phyloP scores from a whole-genome alignment of 1,140 invertebrate species.

The Drosophila ogumai region DNA sequence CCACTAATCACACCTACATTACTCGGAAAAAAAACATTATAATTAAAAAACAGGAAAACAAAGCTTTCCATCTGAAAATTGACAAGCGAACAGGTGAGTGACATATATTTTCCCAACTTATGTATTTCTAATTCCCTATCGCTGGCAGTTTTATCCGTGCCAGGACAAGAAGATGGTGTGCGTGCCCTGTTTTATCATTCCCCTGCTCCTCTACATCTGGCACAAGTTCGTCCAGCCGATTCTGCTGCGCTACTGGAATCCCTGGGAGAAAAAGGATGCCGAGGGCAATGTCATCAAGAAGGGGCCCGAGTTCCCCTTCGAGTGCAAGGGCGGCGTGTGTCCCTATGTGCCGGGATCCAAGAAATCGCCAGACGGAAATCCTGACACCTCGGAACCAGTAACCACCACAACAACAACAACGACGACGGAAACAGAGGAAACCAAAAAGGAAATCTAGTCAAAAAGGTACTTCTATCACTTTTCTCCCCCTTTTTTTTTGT shows the following conservation, averaged over 20 bases:
- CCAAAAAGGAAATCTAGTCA: slow-evolving; percentile 61
- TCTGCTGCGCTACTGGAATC: slow-evolving; percentile 90
- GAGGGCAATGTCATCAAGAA: slow-evolving; percentile 85
- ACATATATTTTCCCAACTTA: not conserved
- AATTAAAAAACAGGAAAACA: not conserved
- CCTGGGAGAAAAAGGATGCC: slow-evolving; percentile 88
- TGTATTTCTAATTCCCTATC: not conserved
- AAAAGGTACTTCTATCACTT: not conserved
- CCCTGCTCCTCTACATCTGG: slow-evolving; percentile 90
- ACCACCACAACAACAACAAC: not conserved
- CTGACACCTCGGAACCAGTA: not conserved
- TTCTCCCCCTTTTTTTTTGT: slow-evolving; percentile 15
- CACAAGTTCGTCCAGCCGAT: slow-evolving; percentile 91
- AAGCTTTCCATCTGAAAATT: not conserved
- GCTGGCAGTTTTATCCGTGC: not conserved
- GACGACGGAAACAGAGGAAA: not conserved
- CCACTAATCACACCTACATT: not conserved
- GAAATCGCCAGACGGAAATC: not conserved
- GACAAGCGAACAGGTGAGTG: not conserved
- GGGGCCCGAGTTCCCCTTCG: slow-evolving; percentile 86
- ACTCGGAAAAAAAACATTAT: not conserved
- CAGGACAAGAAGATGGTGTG: slow-evolving; percentile 89
- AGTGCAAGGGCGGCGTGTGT: slow-evolving; percentile 86
- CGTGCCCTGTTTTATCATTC: slow-evolving; percentile 91
- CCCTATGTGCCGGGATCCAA: slow-evolving; percentile 67